Evolutionary conservation across 2,888 invertebrate genomes (phyloP).

Genomic region (Papilio protenor): DNA sequence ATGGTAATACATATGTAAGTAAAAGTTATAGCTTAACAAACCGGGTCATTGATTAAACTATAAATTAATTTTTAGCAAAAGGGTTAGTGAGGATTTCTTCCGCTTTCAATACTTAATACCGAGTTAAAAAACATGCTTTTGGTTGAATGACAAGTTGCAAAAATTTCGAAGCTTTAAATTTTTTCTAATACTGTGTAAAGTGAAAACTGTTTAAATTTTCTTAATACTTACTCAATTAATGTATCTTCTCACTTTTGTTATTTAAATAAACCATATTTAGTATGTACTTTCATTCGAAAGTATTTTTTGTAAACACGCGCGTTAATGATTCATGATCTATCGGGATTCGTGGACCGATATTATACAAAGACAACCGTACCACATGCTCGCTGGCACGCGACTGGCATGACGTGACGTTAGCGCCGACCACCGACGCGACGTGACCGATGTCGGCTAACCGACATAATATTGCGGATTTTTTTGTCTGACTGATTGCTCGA

Average conservation of each 20-base stretch:
- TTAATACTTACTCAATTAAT: constrained; percentile 30
- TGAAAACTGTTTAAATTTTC: not conserved
- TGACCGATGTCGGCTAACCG: not conserved
- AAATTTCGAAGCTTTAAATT: not conserved
- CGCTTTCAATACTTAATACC: too few relatives aligned
- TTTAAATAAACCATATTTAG: not conserved
- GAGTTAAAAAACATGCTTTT: not conserved
- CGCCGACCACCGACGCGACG: not conserved
- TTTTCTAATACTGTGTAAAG: not conserved
- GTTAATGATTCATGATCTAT: constrained; percentile 19
- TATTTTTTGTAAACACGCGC: constrained; percentile 31
- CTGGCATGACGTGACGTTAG: constrained; percentile 6
- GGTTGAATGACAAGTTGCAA: not conserved
- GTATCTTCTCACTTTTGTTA: not conserved
- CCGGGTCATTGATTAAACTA: too few relatives aligned
- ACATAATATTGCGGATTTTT: not conserved
- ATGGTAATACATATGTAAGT: too few relatives aligned
- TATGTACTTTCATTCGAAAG: constrained; percentile 30
- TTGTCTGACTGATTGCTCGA: not conserved
- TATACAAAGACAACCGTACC: not conserved
- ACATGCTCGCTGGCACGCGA: constrained; percentile 18
- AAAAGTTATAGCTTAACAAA: too few relatives aligned
- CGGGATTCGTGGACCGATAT: not conserved
- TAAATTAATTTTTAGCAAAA: too few relatives aligned
- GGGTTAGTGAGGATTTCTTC: too few relatives aligned